These are phyloP conservation scores for Peromyscus attwateri DNA, from an alignment of 2,797 vertebrate genomes.

Conservation along the genomic window DNA sequence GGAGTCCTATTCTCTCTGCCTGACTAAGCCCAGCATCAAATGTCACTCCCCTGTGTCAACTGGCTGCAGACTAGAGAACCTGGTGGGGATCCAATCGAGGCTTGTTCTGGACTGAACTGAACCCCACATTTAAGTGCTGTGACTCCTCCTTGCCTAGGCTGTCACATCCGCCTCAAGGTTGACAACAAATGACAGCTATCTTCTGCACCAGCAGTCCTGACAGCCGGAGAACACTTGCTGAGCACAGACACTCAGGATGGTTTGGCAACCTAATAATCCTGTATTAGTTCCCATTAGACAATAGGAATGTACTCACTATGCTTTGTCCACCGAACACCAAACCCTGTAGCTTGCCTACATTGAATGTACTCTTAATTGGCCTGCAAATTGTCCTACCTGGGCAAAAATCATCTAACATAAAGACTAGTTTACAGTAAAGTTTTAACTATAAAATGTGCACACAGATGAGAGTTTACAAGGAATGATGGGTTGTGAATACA, in stretches of 20 bases:
- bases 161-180: not conserved
- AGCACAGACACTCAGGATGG: not conserved
- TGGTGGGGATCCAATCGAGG: not conserved
- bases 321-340: not conserved
- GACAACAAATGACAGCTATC: not conserved
- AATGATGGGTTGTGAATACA: not conserved
- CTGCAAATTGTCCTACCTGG: not conserved
- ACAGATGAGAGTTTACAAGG: not conserved
- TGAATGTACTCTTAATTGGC: not conserved
- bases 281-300: not conserved
- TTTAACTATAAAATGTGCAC: not conserved
- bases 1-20: not conserved
- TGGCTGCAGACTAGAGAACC: not conserved
- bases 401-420: not conserved
- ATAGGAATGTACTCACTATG: not conserved
- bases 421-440: not conserved
- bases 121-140: not conserved
- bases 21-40: slow-evolving; percentile 49
- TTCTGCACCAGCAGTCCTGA: not conserved
- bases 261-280: not conserved
- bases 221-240: not conserved
- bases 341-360: not conserved
- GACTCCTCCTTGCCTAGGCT: not conserved
- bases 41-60: not conserved
- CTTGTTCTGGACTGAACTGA: not conserved